A percentile compares a stretch with the other conserved stretches of the same genome.
These are phyloP conservation scores for Chaitophorus viminalis DNA, from an alignment of 2,888 invertebrate species.

Conservation along the genomic window DNA sequence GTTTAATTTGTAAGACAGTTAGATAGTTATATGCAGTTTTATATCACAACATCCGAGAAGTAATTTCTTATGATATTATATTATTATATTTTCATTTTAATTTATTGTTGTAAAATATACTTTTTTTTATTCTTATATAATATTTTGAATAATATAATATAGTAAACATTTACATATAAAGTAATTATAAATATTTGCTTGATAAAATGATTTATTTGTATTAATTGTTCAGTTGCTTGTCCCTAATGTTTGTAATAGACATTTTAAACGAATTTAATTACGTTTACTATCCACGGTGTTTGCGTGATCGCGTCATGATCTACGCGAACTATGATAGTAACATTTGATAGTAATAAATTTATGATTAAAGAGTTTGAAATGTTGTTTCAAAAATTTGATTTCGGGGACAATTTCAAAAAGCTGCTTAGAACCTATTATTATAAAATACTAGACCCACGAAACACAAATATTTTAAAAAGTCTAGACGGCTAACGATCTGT, in stretches of 20 bases:
- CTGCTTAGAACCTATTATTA: neutral
- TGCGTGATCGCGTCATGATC: too few relatives aligned
- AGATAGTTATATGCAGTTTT: neutral
- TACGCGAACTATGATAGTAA: neutral
- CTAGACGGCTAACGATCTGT: slow-evolving; percentile 8
- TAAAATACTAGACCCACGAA: neutral
- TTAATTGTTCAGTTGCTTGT: too few relatives aligned
- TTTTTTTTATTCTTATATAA: too few relatives aligned
- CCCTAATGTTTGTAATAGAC: too few relatives aligned
- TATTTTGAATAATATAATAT: too few relatives aligned
- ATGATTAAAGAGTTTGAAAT: neutral
- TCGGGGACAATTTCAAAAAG: neutral
- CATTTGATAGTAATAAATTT: neutral
- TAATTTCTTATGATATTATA: neutral
- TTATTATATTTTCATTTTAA: neutral
- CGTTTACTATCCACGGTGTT: too few relatives aligned
- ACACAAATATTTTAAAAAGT: neutral
- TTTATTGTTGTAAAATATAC: neutral
- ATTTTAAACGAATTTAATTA: too few relatives aligned
- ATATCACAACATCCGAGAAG: neutral
- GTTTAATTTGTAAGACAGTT: neutral
- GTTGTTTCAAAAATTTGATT: neutral
- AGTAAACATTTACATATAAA: too few relatives aligned
- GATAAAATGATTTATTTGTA: too few relatives aligned
- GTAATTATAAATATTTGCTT: too few relatives aligned